A percentile compares a stretch with the other conserved stretches of the same genome.
Evolutionary conservation across 2,113 vertebrate genomes (phyloP).

Genomic region (Pterocles burchelli): DNA sequence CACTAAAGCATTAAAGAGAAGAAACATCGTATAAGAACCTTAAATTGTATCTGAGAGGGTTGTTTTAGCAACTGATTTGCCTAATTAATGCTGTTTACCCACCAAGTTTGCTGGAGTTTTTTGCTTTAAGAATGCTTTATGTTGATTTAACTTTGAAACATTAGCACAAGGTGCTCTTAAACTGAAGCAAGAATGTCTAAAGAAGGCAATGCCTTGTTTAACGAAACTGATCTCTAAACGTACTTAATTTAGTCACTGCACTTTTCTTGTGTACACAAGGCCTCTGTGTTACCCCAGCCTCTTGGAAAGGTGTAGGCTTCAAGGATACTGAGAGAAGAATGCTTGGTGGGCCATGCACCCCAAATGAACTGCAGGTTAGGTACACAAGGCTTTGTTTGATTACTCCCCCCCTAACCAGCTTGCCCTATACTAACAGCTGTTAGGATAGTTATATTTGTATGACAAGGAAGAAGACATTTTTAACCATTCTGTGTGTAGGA

Average conservation of each 20-base stretch:
- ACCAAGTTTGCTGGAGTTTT: neutral
- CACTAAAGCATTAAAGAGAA: neutral
- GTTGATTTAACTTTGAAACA: neutral
- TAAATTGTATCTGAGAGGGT: neutral
- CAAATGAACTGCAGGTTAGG: neutral
- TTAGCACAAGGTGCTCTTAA: neutral
- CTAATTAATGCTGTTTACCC: constrained; percentile 6
- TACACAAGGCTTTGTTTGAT: neutral
- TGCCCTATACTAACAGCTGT: neutral
- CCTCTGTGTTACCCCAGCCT: neutral
- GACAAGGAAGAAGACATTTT: neutral
- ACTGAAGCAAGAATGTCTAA: neutral
- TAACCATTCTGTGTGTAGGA: neutral
- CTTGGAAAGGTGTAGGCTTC: neutral
- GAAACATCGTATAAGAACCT: neutral
- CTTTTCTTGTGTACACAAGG: neutral
- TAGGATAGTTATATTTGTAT: neutral
- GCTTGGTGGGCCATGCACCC: neutral
- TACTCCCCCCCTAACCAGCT: neutral
- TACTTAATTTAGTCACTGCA: constrained; percentile 8
- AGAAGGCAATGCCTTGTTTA: neutral
- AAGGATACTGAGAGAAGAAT: neutral
- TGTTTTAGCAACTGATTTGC: neutral
- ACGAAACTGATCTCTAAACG: constrained; percentile 5
- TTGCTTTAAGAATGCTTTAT: neutral